Evolutionary conservation across 1,140 invertebrate genomes (phyloP).

Genomic region (Pseudomyrmex gracilis): DNA sequence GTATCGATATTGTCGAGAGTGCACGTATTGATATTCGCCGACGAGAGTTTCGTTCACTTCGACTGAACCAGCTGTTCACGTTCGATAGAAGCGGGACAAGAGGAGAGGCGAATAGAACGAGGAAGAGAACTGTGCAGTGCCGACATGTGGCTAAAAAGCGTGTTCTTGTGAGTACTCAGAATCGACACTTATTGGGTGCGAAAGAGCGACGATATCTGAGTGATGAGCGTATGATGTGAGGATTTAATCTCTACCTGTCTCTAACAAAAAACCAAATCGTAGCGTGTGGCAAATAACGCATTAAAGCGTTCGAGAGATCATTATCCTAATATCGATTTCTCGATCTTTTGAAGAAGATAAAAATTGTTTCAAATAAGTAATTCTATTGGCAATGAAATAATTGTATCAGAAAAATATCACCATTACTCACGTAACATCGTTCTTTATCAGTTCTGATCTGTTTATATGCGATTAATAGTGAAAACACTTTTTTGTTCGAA

Average conservation of each 20-base stretch:
- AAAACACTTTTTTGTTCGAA: slow-evolving; percentile 4
- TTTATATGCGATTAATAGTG: neutral
- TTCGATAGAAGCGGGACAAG: slow-evolving; percentile 56
- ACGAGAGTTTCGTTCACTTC: slow-evolving; percentile 3
- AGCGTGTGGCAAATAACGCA: neutral
- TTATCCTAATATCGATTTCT: no score
- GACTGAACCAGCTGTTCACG: slow-evolving; percentile 19
- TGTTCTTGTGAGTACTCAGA: slow-evolving; percentile 80
- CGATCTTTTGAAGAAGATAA: no score
- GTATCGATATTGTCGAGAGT: slow-evolving; percentile 56
- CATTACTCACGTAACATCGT: neutral
- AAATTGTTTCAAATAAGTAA: no score
- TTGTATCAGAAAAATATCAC: slow-evolving; percentile 5
- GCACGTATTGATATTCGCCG: slow-evolving; percentile 22
- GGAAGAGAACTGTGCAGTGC: slow-evolving; percentile 76
- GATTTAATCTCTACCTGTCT: neutral
- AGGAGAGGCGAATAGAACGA: slow-evolving; percentile 55
- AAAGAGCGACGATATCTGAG: neutral
- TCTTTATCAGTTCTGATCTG: neutral
- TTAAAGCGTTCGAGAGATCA: neutral
- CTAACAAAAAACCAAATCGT: slow-evolving; percentile 8
- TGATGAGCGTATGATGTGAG: slow-evolving; percentile 3
- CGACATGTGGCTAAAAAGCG: slow-evolving; percentile 82
- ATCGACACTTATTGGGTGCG: neutral
- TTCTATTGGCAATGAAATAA: neutral